These are phyloP conservation scores for Drosophila demipolita DNA, from an alignment of 2,888 invertebrate genomes.

Conservation along the genomic window DNA sequence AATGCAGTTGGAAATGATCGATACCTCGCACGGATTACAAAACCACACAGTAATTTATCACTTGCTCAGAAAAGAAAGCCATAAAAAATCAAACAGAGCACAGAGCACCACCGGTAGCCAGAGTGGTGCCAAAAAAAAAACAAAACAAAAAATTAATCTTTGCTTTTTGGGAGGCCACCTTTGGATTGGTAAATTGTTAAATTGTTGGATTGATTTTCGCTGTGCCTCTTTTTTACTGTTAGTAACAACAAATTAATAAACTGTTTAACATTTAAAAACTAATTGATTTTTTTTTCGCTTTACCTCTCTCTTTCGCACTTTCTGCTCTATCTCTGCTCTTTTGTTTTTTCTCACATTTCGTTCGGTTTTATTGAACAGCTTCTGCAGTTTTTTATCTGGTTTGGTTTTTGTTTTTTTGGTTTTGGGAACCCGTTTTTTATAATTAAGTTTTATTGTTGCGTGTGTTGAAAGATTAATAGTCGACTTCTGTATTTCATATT, in stretches of 20 bases:
- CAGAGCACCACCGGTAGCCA: slow-evolving; percentile 62
- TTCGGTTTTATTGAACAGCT: slow-evolving; percentile 47
- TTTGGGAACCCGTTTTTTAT: slow-evolving; percentile 61
- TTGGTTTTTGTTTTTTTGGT: slow-evolving; percentile 19
- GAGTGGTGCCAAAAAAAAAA: slow-evolving; percentile 53
- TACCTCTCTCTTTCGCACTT: slow-evolving; percentile 6
- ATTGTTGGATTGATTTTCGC: slow-evolving; percentile 27
- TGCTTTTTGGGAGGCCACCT: slow-evolving; percentile 33
- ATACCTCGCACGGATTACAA: slow-evolving; percentile 66
- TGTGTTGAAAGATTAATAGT: slow-evolving; percentile 79
- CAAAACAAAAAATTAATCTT: slow-evolving; percentile 34
- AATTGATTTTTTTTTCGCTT: slow-evolving; percentile 71
- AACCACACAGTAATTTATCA: slow-evolving; percentile 71
- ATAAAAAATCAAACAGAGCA: slow-evolving; percentile 24
- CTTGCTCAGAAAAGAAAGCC: slow-evolving; percentile 66
- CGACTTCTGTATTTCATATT: slow-evolving; percentile 77
- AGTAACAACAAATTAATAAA: slow-evolving; percentile 78
- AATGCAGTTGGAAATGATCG: slow-evolving; percentile 73
- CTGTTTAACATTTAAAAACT: slow-evolving; percentile 81
- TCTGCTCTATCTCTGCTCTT: slow-evolving; percentile 14
- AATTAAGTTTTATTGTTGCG: slow-evolving; percentile 80
- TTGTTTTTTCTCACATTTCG: slow-evolving; percentile 29
- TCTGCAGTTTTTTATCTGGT: slow-evolving; percentile 43
- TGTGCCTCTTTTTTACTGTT: slow-evolving; percentile 35
- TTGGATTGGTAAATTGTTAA: slow-evolving; percentile 33